Base-by-base conservation (phyloP, 2,113 vertebrate genomes). In the Anolis carolinensis region DNA sequence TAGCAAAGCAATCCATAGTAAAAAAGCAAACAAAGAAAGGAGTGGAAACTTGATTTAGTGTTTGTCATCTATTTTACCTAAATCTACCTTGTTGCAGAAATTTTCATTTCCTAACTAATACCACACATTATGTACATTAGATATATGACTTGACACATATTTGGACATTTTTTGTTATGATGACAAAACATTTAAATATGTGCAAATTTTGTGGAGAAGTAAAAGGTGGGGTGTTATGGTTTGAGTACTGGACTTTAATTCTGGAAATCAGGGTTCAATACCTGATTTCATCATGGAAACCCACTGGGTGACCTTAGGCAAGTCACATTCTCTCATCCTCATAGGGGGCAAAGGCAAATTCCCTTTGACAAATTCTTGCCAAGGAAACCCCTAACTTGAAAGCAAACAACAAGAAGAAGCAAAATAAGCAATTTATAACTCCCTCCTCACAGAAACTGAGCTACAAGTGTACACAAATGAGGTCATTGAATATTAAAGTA, bases 381-480 rank as follows among this genome's bases (percentile, higher is more conserved):
- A 59, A 18, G 55, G 18, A 59, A 59, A 59, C 55, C 55, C 55
- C 14, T 59, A 59, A 59, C 55, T 59, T 59, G 18, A 4, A 20
- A 13, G 14, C 2, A 18, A 4, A 14, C 55, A 59, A 59, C 55
- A 59, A 59, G 13, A 59, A 65, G 32, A 90, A 85, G n/a, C 21
- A 89, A 91, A 92, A 63, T 72, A 74, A 74, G 86, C 36, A 87
- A 44, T 88, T 90, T 89, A 83, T 27, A 87, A 70, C 90, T 89
- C 55, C 55, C 3, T 59, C 55, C 55, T 18, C 55, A 44, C 83
- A 80, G 34, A 91, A 88, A 82, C 87, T 92, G 89, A 89, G 90
- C 86, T 50, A 87, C 55, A 91, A 93, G 21, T 82, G 62, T 87
- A 88, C 34, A 44, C 52, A 93, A 90, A 94, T 83, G 71, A 85